These are phyloP conservation scores for Phrynocephalus guinanensis DNA, from an alignment of 2,797 vertebrate species.

Conservation along the genomic window DNA sequence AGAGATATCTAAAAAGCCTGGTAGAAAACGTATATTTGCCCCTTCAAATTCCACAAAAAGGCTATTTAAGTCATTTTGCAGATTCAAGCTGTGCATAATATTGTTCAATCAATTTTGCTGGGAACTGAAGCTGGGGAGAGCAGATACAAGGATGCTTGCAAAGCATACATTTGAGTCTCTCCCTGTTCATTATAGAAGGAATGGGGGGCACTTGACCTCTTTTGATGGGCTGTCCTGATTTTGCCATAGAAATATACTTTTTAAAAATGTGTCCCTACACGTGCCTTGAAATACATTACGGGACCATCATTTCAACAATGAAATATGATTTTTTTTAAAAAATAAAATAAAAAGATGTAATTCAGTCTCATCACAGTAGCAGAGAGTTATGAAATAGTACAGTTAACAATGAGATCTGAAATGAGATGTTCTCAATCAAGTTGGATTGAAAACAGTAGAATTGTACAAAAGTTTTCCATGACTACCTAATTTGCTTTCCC, in stretches of 20 bases:
- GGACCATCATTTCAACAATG: slow-evolving; percentile 64
- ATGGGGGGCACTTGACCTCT: background rate
- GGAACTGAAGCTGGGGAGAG: slow-evolving; percentile 5
- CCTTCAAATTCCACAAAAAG: slow-evolving; percentile 1
- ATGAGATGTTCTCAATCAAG: slow-evolving; percentile 65
- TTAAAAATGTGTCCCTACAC: slow-evolving; percentile 35
- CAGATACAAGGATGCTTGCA: slow-evolving; percentile 9
- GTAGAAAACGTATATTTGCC: slow-evolving; percentile 8
- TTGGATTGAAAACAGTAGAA: slow-evolving; percentile 64
- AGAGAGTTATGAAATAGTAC: slow-evolving; percentile 54
- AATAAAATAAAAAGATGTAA: slow-evolving; percentile 40
- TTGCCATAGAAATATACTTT: slow-evolving; percentile 41
- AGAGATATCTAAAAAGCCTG: background rate
- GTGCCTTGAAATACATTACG: slow-evolving; percentile 57
- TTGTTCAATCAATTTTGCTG: background rate
- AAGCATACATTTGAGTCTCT: slow-evolving; percentile 19
- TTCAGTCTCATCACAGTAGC: slow-evolving; percentile 66
- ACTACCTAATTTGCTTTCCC: slow-evolving; percentile 60
- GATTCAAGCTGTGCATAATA: slow-evolving; percentile 32
- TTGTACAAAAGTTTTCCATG: slow-evolving; percentile 50
- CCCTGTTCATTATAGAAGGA: background rate
- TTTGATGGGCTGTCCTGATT: slow-evolving; percentile 15
- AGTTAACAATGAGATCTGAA: slow-evolving; percentile 64
- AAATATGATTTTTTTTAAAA: slow-evolving; percentile 61
- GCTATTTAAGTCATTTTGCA: slow-evolving; percentile 36